Base-by-base conservation (phyloP, 2,888 invertebrate genomes). In the Nephrotoma appendiculata region DNA sequence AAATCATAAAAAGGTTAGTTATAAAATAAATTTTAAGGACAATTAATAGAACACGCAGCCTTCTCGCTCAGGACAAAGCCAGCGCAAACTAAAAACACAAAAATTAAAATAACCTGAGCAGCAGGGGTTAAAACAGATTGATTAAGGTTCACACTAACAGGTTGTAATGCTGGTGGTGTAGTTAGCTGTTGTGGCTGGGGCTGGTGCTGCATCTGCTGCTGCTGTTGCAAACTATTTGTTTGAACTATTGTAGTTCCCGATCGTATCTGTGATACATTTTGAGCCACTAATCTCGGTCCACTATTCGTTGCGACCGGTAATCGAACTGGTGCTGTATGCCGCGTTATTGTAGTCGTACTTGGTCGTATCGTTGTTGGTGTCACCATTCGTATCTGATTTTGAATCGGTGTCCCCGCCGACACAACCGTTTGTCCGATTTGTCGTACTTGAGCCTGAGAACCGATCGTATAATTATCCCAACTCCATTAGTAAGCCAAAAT, bases 341-440 rank as follows among this genome's bases (percentile, higher is more conserved):
- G 91, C 85, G 92, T 91, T 89, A 92, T 92, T 88, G 92, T 92
- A 86, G 92, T 92, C 87, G 92, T 91, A n/a, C 91, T 91, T 86
- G 92, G 91, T 86, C 92, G 90, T 52, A 90, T 90, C 87, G 90
- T 89, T 15, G 91, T 89, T 87, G 91, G 92, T 87, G 94, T 92
- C 90, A 95, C 94, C 89, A 95, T 93, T 89, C 95, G 92, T 88
- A 95, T 94, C 90, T 94, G 94, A 86, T 92, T 91, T 89, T 91
- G 91, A 19, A 85, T 19, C 3, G 52, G 52, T 1, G 86, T 87
- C 88, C 91, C 91, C 89, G 94, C 92, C 86, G 93, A 92, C 87
- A 93, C 92, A 86, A 93, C 92, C 87, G 93, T 92, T 88, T 93
- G 93, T 90, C 93, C 92, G 88, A 93, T 91, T 87, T 92, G 92